phyloP scores from a whole-genome alignment of 2,113 vertebrate genomes.

The Dipodomys spectabilis region DNA sequence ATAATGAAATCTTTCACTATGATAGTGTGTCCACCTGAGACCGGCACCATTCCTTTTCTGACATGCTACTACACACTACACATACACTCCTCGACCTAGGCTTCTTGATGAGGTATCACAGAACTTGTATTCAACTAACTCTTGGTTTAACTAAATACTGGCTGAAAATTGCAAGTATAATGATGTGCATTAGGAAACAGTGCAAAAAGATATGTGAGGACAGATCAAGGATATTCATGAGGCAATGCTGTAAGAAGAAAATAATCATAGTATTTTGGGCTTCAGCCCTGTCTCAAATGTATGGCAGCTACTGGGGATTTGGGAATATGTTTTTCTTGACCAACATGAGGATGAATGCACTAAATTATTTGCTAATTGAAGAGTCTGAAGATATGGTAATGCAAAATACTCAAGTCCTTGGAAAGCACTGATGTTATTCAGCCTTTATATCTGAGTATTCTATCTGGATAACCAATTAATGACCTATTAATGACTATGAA shows the following conservation, averaged over 20 bases:
- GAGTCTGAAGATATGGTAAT: neutral
- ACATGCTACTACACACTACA: no score
- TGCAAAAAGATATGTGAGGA: no score
- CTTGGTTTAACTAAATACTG: neutral
- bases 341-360: no score
- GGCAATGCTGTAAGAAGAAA: rapidly evolving
- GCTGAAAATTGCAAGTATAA: neutral
- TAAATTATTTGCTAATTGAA: neutral
- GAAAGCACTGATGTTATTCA: neutral
- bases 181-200: neutral
- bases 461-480: no score
- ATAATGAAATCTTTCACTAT: neutral
- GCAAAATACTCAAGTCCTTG: neutral
- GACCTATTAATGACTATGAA: neutral
- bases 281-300: no score
- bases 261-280: rapidly evolving
- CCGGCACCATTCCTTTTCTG: neutral
- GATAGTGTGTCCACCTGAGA: neutral
- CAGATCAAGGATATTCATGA: neutral
- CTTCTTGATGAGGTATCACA: neutral
- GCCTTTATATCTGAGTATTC: no score
- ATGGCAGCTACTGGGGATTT: neutral
- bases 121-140: no score
- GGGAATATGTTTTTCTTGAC: neutral
- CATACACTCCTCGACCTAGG: no score